These are phyloP conservation scores for Acrocephalus arundinaceus DNA, from an alignment of 2,113 vertebrate species.

Conservation along the genomic window DNA sequence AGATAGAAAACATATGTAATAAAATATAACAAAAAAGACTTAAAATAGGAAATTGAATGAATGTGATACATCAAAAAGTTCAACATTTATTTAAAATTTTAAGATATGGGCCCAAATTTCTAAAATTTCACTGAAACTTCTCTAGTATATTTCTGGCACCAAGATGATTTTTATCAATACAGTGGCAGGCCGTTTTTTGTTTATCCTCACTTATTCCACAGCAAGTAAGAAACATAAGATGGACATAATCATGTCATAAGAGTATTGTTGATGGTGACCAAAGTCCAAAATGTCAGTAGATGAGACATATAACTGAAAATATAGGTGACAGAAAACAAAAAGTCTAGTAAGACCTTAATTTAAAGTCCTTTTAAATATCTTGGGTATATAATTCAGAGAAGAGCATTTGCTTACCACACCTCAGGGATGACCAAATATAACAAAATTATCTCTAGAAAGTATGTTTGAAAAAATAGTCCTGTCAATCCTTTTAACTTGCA, in stretches of 20 bases:
- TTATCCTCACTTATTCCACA: not conserved
- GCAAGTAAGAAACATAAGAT: not conserved
- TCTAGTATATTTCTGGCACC: not conserved
- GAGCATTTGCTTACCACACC: not conserved
- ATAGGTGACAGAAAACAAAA: not conserved
- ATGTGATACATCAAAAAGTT: not conserved
- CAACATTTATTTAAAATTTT: not conserved
- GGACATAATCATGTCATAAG: not conserved
- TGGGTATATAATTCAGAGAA: not conserved
- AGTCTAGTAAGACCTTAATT: not conserved
- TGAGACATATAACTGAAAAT: not conserved
- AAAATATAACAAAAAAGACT: not conserved
- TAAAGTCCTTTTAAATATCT: not conserved
- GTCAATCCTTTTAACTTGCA: not conserved
- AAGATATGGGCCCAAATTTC: not conserved
- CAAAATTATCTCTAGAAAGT: not conserved
- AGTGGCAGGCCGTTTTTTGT: not conserved
- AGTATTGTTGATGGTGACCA: not conserved
- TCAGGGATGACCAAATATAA: not conserved
- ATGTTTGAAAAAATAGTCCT: not conserved
- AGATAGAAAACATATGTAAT: not conserved
- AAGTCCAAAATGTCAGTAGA: not conserved
- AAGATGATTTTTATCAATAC: not conserved
- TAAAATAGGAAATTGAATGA: not conserved
- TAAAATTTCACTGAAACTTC: not conserved